phyloP scores from a whole-genome alignment of 1,140 invertebrate species.

The Phymastichus coffea region DNA sequence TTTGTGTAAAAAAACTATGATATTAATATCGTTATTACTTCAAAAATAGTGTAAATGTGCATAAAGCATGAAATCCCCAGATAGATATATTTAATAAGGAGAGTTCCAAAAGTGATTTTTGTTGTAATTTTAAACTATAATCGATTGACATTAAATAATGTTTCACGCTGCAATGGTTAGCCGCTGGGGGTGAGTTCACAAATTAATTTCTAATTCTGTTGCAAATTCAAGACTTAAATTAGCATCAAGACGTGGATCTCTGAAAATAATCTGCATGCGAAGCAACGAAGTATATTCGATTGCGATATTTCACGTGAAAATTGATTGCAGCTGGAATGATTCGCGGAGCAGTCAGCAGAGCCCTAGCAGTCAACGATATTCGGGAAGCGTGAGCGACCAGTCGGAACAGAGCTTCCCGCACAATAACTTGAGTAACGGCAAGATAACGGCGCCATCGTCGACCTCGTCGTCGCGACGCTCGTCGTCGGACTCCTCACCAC shows the following conservation, averaged over 20 bases:
- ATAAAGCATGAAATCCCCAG: constrained; percentile 24
- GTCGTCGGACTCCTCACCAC: constrained; percentile 9
- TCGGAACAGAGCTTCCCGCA: constrained; percentile 1
- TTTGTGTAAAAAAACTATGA: too few species aligned
- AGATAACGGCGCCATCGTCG: background rate
- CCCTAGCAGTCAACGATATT: too few species aligned
- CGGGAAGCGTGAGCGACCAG: background rate
- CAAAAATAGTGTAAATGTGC: too few species aligned
- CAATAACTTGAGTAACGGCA: background rate
- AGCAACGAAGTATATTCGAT: too few species aligned
- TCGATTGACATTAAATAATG: constrained; percentile 49
- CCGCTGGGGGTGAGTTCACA: constrained; percentile 50
- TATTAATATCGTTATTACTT: too few species aligned
- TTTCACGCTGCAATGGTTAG: constrained; percentile 56
- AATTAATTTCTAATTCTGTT: too few species aligned
- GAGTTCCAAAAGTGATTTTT: constrained; percentile 14
- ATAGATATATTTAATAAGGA: constrained; percentile 12
- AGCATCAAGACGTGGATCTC: too few species aligned
- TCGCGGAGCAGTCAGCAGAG: constrained; percentile 36
- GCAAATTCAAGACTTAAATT: too few species aligned
- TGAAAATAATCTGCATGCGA: too few species aligned
- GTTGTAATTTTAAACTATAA: constrained; percentile 39
- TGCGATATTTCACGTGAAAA: too few species aligned
- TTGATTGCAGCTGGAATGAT: constrained; percentile 43
- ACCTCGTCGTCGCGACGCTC: constrained; percentile 22